A percentile compares a stretch with the other conserved stretches of the same genome.
Conservation (phyloP, 30 jellyfish, hydroid and myxozoan genomes). For the Sanderia malayensis region DNA sequence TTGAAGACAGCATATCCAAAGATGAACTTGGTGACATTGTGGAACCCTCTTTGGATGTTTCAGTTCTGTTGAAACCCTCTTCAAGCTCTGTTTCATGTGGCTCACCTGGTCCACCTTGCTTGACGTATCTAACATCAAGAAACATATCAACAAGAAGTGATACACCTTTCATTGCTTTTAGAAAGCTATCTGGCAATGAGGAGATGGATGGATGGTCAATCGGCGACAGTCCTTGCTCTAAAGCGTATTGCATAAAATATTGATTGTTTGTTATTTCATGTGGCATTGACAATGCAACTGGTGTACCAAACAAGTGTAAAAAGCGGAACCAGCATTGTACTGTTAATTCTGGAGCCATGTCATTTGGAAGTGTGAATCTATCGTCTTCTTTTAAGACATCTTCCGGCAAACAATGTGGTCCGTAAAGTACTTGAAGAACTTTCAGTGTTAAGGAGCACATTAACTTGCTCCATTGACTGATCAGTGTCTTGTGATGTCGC, state of each 20-base stretch:
- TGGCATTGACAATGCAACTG: constrained; percentile 72
- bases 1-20: constrained; percentile 54
- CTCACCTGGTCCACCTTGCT: constrained; percentile 38
- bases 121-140: constrained; percentile 58
- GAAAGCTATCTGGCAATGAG: constrained; percentile 78
- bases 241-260: constrained; percentile 53
- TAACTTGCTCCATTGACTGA: constrained; percentile 83
- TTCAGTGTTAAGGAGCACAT: constrained; percentile 71
- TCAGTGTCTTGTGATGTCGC: constrained; percentile 87
- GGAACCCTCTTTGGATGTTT: background rate
- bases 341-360: constrained; percentile 69
- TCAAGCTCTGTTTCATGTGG: constrained; percentile 25
- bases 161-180: constrained; percentile 89
- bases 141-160: constrained; percentile 83
- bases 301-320: constrained; percentile 84
- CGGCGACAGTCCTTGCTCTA: constrained; percentile 71
- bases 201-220: constrained; percentile 74
- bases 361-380: constrained; percentile 53
- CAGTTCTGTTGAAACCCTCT: constrained; percentile 1
- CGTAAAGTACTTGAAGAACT: constrained; percentile 70
- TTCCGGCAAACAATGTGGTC: constrained; percentile 69
- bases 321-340: constrained; percentile 97
- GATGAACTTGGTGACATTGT: constrained; percentile 39
- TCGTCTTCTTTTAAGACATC: constrained; percentile 63
- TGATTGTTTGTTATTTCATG: constrained; percentile 62